A percentile compares a stretch with the other conserved stretches of the same genome.
Evolutionary conservation across 1,140 invertebrate genomes (phyloP).

Genomic region (Lepidotrigona ventralis): DNA sequence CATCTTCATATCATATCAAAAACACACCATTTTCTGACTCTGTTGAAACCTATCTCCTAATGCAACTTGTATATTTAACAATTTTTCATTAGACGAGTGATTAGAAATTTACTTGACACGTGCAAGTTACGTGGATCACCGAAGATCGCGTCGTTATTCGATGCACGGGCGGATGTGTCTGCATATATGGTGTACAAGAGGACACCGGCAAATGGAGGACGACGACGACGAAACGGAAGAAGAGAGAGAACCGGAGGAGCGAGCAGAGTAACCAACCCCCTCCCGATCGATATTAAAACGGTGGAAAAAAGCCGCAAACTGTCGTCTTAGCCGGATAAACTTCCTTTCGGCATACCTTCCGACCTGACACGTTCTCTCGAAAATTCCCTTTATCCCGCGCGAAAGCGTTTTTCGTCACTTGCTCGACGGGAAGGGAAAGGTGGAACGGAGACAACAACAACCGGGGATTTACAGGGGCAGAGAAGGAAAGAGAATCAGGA

Average conservation of each 20-base stretch:
- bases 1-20: too few relatives aligned
- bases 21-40: too few relatives aligned
- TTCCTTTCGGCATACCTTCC: conserved; percentile 30
- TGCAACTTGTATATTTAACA: too few relatives aligned
- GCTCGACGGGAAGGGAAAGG: too few relatives aligned
- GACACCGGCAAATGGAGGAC: background rate
- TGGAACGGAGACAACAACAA: background rate
- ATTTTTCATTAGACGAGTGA: too few relatives aligned
- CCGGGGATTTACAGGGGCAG: background rate
- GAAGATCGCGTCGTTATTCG: conserved; percentile 12
- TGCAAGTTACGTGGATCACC: too few relatives aligned
- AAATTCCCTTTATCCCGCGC: background rate
- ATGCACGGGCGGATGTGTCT: background rate
- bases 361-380: background rate
- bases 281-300: conserved; percentile 57
- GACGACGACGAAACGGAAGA: background rate
- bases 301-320: conserved; percentile 23
- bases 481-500: too few relatives aligned
- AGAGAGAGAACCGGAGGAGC: conserved; percentile 2
- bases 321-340: conserved; percentile 30
- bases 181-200: background rate
- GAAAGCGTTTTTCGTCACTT: background rate
- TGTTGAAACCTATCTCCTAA: too few relatives aligned
- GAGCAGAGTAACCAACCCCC: background rate
- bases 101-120: too few relatives aligned